Conservation (phyloP, 1,140 invertebrate species). For the Battus philenor region DNA sequence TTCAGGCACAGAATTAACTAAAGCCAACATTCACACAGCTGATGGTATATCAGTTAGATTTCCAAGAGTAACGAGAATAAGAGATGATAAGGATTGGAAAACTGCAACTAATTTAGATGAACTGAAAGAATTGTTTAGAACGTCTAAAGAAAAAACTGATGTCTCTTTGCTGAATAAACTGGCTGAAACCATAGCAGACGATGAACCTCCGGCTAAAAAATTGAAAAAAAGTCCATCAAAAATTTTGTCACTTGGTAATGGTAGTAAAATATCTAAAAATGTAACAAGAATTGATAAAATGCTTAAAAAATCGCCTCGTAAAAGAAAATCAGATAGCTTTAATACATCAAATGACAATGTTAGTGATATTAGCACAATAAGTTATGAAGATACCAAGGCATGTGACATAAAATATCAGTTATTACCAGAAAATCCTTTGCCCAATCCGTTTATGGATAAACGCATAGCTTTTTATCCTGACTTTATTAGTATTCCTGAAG, state of each 20-base stretch:
- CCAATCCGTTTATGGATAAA: constrained; percentile 54
- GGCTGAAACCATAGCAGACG: constrained; percentile 39
- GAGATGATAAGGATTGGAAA: constrained; percentile 90
- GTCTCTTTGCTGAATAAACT: constrained; percentile 77
- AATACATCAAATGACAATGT: constrained; percentile 18
- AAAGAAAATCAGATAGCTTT: constrained; percentile 18
- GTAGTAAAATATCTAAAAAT: neutral
- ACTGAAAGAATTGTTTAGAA: constrained; percentile 80
- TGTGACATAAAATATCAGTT: constrained; percentile 24
- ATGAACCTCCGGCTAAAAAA: constrained; percentile 47
- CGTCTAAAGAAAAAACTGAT: constrained; percentile 82
- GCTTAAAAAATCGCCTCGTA: constrained; percentile 10
- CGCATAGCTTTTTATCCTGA: constrained; percentile 63
- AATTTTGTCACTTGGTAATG: constrained; percentile 7
- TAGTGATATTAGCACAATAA: constrained; percentile 10
- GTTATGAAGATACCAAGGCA: constrained; percentile 21
- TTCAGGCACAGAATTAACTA: constrained; percentile 90
- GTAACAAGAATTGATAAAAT: constrained; percentile 7
- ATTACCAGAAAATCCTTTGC: constrained; percentile 52
- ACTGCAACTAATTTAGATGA: constrained; percentile 88
- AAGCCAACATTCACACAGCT: constrained; percentile 90
- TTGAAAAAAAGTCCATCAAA: constrained; percentile 32
- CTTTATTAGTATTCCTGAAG: constrained; percentile 54
- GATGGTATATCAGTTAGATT: constrained; percentile 95
- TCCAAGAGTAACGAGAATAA: constrained; percentile 89